These are phyloP conservation scores for Phytoseiulus persimilis DNA, from an alignment of 2,888 invertebrate genomes.

Conservation along the genomic window DNA sequence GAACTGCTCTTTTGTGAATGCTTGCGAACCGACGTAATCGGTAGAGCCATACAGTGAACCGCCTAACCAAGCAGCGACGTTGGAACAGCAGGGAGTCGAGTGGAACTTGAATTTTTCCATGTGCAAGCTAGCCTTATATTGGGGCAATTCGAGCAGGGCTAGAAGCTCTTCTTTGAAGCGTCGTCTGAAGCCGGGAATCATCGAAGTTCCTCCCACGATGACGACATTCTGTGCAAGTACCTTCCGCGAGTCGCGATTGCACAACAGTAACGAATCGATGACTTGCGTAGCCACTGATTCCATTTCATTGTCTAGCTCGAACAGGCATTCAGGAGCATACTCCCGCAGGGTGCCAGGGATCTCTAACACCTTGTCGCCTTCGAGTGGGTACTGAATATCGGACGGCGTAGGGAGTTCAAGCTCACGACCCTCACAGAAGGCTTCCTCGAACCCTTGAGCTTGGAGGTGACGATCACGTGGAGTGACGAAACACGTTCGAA, in stretches of 20 bases:
- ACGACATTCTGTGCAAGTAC: conserved; percentile 72
- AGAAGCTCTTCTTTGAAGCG: conserved; percentile 70
- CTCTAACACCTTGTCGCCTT: conserved; percentile 57
- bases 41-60: conserved; percentile 51
- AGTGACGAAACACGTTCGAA: conserved; percentile 76
- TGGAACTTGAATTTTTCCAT: conserved; percentile 69
- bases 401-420: conserved; percentile 47
- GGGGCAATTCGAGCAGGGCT: conserved; percentile 57
- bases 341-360: conserved; percentile 68
- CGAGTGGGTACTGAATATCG: conserved; percentile 62
- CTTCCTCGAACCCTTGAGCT: conserved; percentile 41
- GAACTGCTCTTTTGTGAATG: conserved; percentile 21
- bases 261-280: conserved; percentile 68
- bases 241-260: conserved; percentile 71
- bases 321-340: conserved; percentile 71
- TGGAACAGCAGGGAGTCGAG: conserved; percentile 66
- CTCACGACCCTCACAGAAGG: conserved; percentile 23
- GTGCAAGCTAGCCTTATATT: conserved; percentile 59
- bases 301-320: conserved; percentile 72
- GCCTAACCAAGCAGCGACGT: conserved; percentile 78
- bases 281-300: conserved; percentile 74
- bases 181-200: conserved; percentile 71
- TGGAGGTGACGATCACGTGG: conserved; percentile 60
- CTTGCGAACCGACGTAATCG: conserved; percentile 29
- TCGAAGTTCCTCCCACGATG: conserved; percentile 74